Evolutionary conservation across 2,797 vertebrate species (phyloP), one percentile per base, ranked within the genome.

Genomic region (Crenichthys baileyi): DNA sequence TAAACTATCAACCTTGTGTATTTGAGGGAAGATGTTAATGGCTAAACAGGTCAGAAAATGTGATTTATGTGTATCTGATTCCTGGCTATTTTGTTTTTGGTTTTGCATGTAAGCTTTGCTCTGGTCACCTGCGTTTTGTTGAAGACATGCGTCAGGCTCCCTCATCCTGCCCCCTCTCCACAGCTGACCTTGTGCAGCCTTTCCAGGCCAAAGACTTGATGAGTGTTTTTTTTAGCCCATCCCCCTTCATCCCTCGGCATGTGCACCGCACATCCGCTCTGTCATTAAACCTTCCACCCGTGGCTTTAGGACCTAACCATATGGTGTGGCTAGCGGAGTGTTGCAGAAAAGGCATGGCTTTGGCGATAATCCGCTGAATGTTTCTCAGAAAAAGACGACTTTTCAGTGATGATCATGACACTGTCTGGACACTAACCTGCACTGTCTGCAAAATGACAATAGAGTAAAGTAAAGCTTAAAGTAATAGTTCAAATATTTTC

Each of bases 291-390:
- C 90, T 83, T 95, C 93, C 81, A 94, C 92, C 86, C 90, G 83
- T 91, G 93, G 93, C 91, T 94, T 96, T 96, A 95, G 96, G 96
- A 94, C 92, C 90, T 87, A 94, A 92, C 91, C 95, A 94, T 95
- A 95, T 94, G 93, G 94, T 95, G 86, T 89, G 83, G 87, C 95
- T 93, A 92, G 87, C 89, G 87, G 82, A 87, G 90, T 94, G 90
- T 87, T 92, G 90, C 91, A 87, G 89, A 87, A 85, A 91, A 85
- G 87, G 73, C 86, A 92, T 67, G 82, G 88, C 87, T 90, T 93
- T 91, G 85, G 88, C 88, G 87, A 93, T 88, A 93, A 96, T 95
- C 94, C 92, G 84, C 93, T 93, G 91, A 93, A 92, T 90, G 84
- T 94, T 87, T 92, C 86, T 92, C 80, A 87, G 94, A 93, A 93